Percentiles rank a stretch among this genome's conserved stretches.
Conservation (phyloP, 2,797 vertebrate genomes). For the Danio kyathit region DNA sequence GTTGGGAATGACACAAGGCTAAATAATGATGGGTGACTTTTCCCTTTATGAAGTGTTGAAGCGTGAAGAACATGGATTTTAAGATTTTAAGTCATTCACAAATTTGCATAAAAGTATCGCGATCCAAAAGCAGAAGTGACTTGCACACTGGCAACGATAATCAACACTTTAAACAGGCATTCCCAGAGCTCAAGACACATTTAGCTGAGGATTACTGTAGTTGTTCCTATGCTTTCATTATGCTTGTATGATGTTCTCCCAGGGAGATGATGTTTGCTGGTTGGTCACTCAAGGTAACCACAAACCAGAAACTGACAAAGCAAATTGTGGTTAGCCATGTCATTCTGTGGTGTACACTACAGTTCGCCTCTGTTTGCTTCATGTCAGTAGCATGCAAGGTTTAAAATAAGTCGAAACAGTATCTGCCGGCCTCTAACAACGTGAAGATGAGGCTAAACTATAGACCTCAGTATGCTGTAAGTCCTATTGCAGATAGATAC, state of each 20-base stretch:
- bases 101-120: no score
- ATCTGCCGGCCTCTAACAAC: conserved; percentile 7
- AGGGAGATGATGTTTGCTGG: conserved; percentile 2
- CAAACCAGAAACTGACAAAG: conserved; percentile 70
- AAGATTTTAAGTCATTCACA: background rate
- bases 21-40: no score
- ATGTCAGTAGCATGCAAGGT: conserved; percentile 68
- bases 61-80: background rate
- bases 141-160: background rate
- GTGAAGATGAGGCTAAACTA: background rate
- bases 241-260: conserved; percentile 12
- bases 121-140: background rate
- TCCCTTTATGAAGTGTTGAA: no score
- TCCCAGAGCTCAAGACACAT: background rate
- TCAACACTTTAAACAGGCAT: background rate
- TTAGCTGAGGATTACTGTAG: conserved; percentile 9
- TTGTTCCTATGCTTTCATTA: conserved; percentile 32
- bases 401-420: conserved; percentile 59
- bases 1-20: no score
- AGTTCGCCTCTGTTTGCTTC: conserved; percentile 71
- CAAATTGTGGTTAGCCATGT: conserved; percentile 70
- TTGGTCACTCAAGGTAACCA: conserved; percentile 43
- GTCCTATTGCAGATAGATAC: no score
- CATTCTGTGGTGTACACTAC: conserved; percentile 68
- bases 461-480: no score